Percentiles rank a stretch among this genome's conserved stretches.
These are phyloP conservation scores for Sander lucioperca DNA, from an alignment of 2,113 vertebrate species.

Conservation along the genomic window DNA sequence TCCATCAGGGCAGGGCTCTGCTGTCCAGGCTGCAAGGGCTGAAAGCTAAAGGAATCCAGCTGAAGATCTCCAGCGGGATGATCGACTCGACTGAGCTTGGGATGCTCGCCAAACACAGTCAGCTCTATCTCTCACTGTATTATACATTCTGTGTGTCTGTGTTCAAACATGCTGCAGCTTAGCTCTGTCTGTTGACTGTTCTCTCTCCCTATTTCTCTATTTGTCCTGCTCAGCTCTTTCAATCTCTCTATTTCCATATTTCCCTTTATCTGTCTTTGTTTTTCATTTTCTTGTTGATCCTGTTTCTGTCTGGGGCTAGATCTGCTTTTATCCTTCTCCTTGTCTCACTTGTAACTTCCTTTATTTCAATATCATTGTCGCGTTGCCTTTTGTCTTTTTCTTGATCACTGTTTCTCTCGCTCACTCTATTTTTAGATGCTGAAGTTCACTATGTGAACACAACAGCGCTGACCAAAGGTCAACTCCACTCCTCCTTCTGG, in stretches of 20 bases:
- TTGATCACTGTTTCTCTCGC: not conserved
- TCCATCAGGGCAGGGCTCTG: conserved; percentile 77
- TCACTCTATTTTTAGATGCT: conserved; percentile 84
- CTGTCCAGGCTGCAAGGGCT: conserved; percentile 78
- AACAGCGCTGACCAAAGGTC: conserved; percentile 91
- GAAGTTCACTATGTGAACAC: conserved; percentile 94
- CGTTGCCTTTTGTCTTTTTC: not conserved
- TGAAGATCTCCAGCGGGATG: conserved; percentile 82
- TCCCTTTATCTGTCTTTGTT: not conserved
- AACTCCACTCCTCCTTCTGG: conserved; percentile 94
- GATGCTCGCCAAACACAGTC: conserved; percentile 69
- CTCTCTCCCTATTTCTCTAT: not conserved
- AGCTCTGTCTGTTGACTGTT: not conserved
- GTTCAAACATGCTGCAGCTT: conserved; percentile 25
- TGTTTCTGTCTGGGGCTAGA: not conserved
- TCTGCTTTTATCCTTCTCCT: conserved; percentile 10
- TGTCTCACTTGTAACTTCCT: not conserved
- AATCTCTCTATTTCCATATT: not conserved
- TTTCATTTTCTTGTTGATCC: conserved; percentile 3
- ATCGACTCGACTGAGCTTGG: conserved; percentile 75
- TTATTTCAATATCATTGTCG: not conserved
- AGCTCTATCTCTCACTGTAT: conserved; percentile 41
- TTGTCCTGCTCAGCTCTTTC: not conserved
- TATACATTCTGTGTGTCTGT: conserved; percentile 12
- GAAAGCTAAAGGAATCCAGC: conserved; percentile 71